Evolutionary conservation across 2,888 invertebrate species (phyloP), one percentile per base, ranked within the genome.

Genomic region (Lasioglossum leucozonium): DNA sequence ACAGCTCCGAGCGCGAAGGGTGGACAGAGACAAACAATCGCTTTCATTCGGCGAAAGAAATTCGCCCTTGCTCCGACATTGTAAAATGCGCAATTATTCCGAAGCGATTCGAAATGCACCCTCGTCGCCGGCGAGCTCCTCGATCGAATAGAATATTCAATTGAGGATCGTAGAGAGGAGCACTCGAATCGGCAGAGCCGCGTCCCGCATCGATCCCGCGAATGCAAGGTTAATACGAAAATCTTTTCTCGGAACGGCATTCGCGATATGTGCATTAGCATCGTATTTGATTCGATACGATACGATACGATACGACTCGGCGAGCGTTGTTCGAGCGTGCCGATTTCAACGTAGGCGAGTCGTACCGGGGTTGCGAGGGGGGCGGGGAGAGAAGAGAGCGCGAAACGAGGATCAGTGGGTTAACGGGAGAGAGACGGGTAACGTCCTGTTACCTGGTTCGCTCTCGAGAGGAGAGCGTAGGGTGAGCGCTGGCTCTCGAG

Each of bases 341-440:
- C 22, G 65, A 58, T 26, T 16, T 58, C 11, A 40, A 22, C 44
- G 5, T 42, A 16, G 13, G 30, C 65, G 30, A 81, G 11, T 4
- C 16, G 47, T 18, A n/a, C 51, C 44, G 16, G 44, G 8, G 11
- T n/a, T n/a, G n/a, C n/a, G 11, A 4, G 13, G 26, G 47, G 44
- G 16, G 44, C 3, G 10, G n/a, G 58, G 26, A 26, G 11, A 4
- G 34, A 40, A 16, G 13, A 26, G 13, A 26, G n/a, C 42, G 37
- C 30, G 42, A 73, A 69, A 71, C 22, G 58, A 47, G 37, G 34
- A 78, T 22, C 44, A 72, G 16, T 67, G 65, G 78, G 79, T 82
- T 84, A 84, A 84, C 82, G 72, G 65, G 84, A 82, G 74, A 82
- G 78, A 82, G 65, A 84, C 47, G 47, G 6, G 18, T 47, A 51